phyloP scores from a whole-genome alignment of 1,140 invertebrate genomes.

The Caenorhabditis brenneri region DNA sequence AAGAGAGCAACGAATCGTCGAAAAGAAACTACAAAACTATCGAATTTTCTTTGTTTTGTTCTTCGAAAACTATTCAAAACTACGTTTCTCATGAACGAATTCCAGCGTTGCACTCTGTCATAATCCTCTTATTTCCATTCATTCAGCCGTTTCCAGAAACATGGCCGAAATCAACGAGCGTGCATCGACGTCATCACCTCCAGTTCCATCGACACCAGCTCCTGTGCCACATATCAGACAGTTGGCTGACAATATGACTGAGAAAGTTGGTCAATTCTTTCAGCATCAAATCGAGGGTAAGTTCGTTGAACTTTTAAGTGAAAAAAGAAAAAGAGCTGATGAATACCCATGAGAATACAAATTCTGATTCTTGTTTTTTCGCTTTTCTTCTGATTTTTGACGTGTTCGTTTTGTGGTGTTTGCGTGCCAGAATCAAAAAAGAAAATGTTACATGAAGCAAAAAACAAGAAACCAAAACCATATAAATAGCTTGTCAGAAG shows the following conservation, averaged over 20 bases:
- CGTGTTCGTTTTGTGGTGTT: not conserved
- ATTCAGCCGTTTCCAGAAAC: not conserved
- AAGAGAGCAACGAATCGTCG: too few relatives aligned
- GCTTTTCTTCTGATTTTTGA: not conserved
- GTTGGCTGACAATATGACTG: conserved; percentile 56
- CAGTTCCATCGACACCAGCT: conserved; percentile 60
- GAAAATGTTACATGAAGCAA: not conserved
- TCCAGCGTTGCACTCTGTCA: not conserved
- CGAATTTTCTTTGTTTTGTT: too few relatives aligned
- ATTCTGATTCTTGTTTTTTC: not conserved
- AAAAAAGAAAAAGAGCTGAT: not conserved
- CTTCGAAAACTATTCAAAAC: too few relatives aligned
- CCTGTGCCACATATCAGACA: conserved; percentile 61
- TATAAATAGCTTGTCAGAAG: not conserved
- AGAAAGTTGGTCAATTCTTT: conserved; percentile 52
- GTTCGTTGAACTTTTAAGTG: not conserved
- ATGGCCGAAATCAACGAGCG: conserved; percentile 69
- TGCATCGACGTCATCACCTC: conserved; percentile 65
- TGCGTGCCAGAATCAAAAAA: conserved; percentile 21
- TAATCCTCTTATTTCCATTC: not conserved
- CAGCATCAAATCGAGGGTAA: conserved; percentile 45
- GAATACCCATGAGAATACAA: not conserved
- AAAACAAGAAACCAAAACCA: not conserved
- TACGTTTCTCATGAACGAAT: too few relatives aligned
- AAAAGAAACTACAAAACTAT: too few relatives aligned